These are phyloP conservation scores for Myripristis jacobus DNA, from an alignment of 2,797 vertebrate genomes.

Conservation along the genomic window DNA sequence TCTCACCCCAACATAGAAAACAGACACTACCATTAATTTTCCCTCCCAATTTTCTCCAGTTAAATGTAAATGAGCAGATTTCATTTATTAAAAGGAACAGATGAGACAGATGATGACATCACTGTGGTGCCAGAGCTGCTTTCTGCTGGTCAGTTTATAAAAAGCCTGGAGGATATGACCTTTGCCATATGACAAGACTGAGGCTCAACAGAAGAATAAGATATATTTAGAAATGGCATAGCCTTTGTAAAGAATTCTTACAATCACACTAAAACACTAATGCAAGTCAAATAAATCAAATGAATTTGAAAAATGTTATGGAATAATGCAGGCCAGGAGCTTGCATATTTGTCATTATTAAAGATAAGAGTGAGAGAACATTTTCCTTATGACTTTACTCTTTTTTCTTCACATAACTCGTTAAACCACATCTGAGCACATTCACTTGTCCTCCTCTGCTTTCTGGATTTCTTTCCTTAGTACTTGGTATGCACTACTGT, in stretches of 20 bases:
- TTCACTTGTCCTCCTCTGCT: too few species aligned
- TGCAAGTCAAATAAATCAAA: neutral
- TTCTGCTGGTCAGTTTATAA: slow-evolving; percentile 25
- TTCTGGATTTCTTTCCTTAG: too few species aligned
- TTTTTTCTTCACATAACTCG: too few species aligned
- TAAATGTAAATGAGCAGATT: neutral
- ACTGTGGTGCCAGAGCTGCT: slow-evolving; percentile 25
- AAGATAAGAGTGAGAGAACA: too few species aligned
- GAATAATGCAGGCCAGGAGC: too few species aligned
- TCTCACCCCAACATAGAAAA: too few species aligned
- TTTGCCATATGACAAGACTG: slow-evolving; percentile 30
- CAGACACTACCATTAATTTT: too few species aligned
- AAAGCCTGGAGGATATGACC: slow-evolving; percentile 17
- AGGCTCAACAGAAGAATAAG: slow-evolving; percentile 14
- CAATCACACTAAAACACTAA: neutral
- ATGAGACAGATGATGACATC: slow-evolving; percentile 9
- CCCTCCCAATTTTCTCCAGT: neutral
- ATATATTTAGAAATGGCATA: too few species aligned
- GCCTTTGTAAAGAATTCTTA: neutral
- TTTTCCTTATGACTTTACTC: too few species aligned
- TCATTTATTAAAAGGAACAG: slow-evolving; percentile 7
- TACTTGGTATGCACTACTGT: too few species aligned
- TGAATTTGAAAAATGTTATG: neutral
- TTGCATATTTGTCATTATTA: too few species aligned
- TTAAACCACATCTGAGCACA: too few species aligned